Percentiles rank a stretch among this genome's conserved stretches.
Evolutionary conservation across 2,797 vertebrate genomes (phyloP).

Genomic region (Muraenolepis orangiensis): DNA sequence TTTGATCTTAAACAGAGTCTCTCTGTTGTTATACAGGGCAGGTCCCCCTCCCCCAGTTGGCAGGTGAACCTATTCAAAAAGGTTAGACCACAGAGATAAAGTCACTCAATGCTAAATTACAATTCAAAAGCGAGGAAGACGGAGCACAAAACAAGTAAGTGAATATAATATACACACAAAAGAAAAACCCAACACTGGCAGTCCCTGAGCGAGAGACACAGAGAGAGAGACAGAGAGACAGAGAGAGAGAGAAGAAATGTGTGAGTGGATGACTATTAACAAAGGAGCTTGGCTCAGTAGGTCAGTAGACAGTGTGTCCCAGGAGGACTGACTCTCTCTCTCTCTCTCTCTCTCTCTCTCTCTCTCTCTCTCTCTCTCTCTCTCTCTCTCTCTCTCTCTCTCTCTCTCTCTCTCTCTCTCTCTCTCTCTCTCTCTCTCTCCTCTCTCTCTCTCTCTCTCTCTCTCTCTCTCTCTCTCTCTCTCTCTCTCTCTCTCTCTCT

Average conservation of each 20-base stretch:
- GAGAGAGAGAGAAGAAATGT: no score
- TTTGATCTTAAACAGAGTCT: not conserved
- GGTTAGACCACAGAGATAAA: not conserved
- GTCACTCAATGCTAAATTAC: not conserved
- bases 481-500: not conserved
- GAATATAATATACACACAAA: not conserved
- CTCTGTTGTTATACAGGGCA: no score
- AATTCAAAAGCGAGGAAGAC: not conserved
- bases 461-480: not conserved
- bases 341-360: not conserved
- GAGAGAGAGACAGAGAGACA: no score
- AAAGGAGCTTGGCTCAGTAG: slow-evolving; percentile 46
- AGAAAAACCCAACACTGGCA: not conserved
- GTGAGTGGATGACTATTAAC: not conserved
- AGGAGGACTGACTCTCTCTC: not conserved
- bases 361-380: not conserved
- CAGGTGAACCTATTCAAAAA: not conserved
- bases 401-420: not conserved
- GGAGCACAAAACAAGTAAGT: not conserved
- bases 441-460: no score
- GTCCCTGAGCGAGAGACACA: no score
- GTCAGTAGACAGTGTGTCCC: slow-evolving; percentile 48
- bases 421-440: not conserved
- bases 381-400: not conserved
- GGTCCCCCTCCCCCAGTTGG: not conserved